Evolutionary conservation across 2,797 vertebrate genomes (phyloP), one percentile per base, ranked within the genome.

Genomic region (Echiichthys vipera): DNA sequence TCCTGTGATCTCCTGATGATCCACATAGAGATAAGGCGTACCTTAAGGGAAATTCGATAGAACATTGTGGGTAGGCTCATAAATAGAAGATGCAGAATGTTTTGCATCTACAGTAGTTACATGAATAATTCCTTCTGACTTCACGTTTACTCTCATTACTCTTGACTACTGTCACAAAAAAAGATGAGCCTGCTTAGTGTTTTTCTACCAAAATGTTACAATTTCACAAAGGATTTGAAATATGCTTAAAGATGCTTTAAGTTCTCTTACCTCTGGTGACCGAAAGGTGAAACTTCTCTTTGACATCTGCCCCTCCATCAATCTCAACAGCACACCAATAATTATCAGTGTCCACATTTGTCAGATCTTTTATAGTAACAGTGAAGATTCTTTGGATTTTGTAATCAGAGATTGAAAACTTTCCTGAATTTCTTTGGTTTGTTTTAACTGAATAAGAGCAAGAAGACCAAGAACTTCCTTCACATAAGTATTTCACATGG

Each of bases 241-340:
- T 34, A 1, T 65, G 5, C 0, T 1, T 11, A 3, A 29, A 5
- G 1, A 24, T 42, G n/a, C 3, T 32, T 42, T 18, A 42, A 65
- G 3, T 0, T 1, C 2, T 57, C 76, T 81, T 78, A 86, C 88
- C 54, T 43, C 0, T 2, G 5, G 45, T 67, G 61, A 70, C 4
- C 14, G 30, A 75, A 12, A 86, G 68, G 0, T 69, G 1, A 64
- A 89, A 86, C 3, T 9, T 0, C 0, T 1, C 0, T 43, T 6
- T 0, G 0, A 0, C 1, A 66, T 80, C 80, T 12, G 0, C 0
- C 4, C n/a, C 25, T 0, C 0, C 0, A 0, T 46, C 0, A 5
- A 58, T 74, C 43, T 78, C 62, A 50, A 88, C 84, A 66, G 0
- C 3, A 66, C 88, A 89, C 83, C 81, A 89, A 34, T 63, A 79